phyloP scores from a whole-genome alignment of 1,140 invertebrate genomes.

The Meloidogyne exigua region DNA sequence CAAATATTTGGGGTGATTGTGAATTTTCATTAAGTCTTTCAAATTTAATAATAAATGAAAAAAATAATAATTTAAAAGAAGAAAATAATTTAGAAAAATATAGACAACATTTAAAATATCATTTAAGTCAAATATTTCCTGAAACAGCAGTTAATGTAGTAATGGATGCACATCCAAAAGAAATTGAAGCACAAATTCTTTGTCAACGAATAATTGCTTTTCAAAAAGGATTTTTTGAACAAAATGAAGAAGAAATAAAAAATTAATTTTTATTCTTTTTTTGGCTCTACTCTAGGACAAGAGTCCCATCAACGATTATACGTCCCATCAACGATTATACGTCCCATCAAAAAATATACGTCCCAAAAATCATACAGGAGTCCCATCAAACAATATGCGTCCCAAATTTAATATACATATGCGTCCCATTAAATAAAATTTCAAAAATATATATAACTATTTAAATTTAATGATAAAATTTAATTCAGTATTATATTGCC shows the following conservation, averaged over 20 bases:
- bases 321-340: no score
- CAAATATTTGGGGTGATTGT: conserved; percentile 24
- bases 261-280: not conserved
- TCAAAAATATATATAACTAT: no score
- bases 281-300: no score
- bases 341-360: no score
- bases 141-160: conserved; percentile 48
- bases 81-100: conserved; percentile 24
- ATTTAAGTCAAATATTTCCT: conserved; percentile 53
- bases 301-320: no score
- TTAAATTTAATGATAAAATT: no score
- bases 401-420: no score
- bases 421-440: no score
- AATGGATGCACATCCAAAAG: conserved; percentile 54
- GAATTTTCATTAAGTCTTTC: conserved; percentile 21
- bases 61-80: not conserved
- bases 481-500: no score
- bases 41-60: not conserved
- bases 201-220: conserved; percentile 54
- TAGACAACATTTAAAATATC: conserved; percentile 39
- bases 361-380: no score
- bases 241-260: no score
- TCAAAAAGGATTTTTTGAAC: conserved; percentile 42
- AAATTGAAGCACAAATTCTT: conserved; percentile 50
- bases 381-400: no score